Evolutionary conservation across 2,888 invertebrate genomes (phyloP), one percentile per base, ranked within the genome.

Genomic region (Drosophila diplacantha): DNA sequence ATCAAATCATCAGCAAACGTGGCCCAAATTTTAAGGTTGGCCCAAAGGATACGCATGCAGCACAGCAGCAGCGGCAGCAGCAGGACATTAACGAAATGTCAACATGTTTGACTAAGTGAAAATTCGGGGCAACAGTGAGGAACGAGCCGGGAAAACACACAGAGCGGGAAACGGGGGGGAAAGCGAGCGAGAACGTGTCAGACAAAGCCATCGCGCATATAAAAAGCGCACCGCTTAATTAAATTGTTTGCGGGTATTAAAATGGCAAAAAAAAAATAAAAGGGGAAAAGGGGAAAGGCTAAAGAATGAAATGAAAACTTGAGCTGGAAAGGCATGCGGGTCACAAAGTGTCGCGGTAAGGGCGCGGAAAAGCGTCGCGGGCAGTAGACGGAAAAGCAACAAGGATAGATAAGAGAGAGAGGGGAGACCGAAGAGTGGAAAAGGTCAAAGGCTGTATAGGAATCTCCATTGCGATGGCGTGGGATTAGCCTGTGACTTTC

Each of bases 231-330:
- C 74, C 82, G 82, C 80, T 80, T 80, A 80, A 80, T 80, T 80
- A 83, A 80, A 80, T 83, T 80, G 80, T 83, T 80, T 80, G 79
- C 70, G 79, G 79, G 84, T 76, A 80, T 80, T 83, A 79, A 80
- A 80, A 80, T 76, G 82, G 62, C 79, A 79, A 70, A 83, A 66
- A 70, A 66, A 70, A 64, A 63, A 62, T 55, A 39, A 39, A 59
- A 37, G 22, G 24, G 32, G 44, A 56, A 39, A 43, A 22, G 24
- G 39, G 44, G 53, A 39, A 43, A 22, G 24, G 39, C 32, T 46
- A 46, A 31, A 46, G 50, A 60, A 47, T 9, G 64, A 64, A 81
- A 73, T 74, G 77, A 80, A 71, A 83, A 70, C 82, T 77, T 82
- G 72, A 77, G 76, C 72, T 66, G 56, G 38, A 34, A 35, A 69